Conservation (phyloP, 2,888 invertebrate species). For the Cephus nigrinus region DNA sequence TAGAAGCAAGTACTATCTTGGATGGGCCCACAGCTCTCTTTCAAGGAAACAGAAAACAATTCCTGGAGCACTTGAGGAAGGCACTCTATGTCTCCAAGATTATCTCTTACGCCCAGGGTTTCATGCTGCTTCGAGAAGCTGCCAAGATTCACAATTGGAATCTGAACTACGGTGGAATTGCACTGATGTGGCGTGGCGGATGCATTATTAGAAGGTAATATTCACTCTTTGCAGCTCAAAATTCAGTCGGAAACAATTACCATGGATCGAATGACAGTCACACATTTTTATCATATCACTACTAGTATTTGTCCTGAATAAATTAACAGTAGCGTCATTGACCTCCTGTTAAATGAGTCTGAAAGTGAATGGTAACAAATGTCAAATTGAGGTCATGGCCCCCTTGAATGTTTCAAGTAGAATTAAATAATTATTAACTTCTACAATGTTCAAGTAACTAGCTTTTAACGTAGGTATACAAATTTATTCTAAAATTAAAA, state of each 20-base stretch:
- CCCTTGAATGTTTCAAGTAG: neutral
- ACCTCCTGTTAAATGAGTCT: neutral
- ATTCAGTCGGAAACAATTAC: neutral
- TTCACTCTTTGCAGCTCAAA: slow-evolving; percentile 29
- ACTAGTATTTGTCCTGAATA: neutral
- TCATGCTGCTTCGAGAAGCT: slow-evolving; percentile 94
- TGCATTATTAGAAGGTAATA: slow-evolving; percentile 92
- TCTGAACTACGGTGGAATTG: slow-evolving; percentile 96
- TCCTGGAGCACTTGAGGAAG: slow-evolving; percentile 85
- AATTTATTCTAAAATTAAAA: slow-evolving; percentile 9
- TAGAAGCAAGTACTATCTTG: slow-evolving; percentile 82
- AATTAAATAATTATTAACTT: neutral
- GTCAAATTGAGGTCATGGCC: neutral
- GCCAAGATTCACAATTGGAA: slow-evolving; percentile 93
- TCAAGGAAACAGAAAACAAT: slow-evolving; percentile 80
- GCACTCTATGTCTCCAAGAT: slow-evolving; percentile 98
- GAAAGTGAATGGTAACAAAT: slow-evolving; percentile 3
- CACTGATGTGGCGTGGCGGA: slow-evolving; percentile 99
- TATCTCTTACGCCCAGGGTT: slow-evolving; percentile 98
- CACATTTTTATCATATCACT: neutral
- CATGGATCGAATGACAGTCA: too few relatives aligned
- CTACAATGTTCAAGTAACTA: neutral
- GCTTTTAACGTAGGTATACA: neutral
- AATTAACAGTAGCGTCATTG: neutral
- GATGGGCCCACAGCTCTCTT: slow-evolving; percentile 76